Evolutionary conservation across 2,797 vertebrate species (phyloP).

Genomic region (Pteropus rufus): DNA sequence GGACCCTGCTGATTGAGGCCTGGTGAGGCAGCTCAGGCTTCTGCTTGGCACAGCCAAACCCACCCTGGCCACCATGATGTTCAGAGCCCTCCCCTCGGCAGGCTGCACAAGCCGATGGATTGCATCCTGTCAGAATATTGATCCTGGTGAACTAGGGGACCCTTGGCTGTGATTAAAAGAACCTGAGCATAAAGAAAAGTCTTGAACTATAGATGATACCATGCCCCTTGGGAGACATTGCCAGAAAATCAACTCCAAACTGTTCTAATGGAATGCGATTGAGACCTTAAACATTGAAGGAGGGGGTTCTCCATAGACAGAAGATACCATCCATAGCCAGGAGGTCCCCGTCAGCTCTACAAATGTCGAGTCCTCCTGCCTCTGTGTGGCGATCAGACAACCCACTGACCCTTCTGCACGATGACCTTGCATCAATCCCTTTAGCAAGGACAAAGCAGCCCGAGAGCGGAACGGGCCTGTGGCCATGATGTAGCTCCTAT

Average conservation of each 20-base stretch:
- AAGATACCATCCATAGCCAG: neutral
- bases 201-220: constrained; percentile 44
- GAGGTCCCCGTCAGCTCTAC: neutral
- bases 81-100: neutral
- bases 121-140: constrained; percentile 26
- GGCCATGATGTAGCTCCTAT: rapidly evolving
- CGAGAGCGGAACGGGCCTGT: too few relatives aligned
- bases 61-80: neutral
- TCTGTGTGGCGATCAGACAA: neutral
- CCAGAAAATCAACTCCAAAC: constrained; percentile 46
- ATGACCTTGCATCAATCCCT: neutral
- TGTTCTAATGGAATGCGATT: neutral
- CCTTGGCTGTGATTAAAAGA: constrained; percentile 52
- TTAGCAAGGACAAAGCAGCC: neutral
- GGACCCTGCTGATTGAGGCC: neutral
- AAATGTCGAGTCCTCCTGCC: neutral
- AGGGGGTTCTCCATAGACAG: neutral
- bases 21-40: neutral
- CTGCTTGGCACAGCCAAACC: neutral
- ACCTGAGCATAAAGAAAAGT: constrained; percentile 41
- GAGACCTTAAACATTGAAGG: neutral
- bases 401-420: neutral
- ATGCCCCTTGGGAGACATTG: constrained; percentile 16
- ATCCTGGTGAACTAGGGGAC: constrained; percentile 53
- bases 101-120: constrained; percentile 16